These are phyloP conservation scores for Rhabdomys dilectus DNA, from an alignment of 2,113 vertebrate genomes.

Conservation along the genomic window DNA sequence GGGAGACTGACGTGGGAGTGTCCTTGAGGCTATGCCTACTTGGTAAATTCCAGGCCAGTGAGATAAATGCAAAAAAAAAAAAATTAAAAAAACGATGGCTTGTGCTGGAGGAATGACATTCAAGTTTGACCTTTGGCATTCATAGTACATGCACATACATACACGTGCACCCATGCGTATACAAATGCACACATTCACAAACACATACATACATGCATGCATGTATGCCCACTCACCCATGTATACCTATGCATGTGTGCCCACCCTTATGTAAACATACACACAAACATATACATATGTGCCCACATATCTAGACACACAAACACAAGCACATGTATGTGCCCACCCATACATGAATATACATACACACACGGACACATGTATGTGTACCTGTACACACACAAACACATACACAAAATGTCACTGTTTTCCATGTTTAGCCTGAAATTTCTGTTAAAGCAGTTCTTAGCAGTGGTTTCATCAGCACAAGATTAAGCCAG, in stretches of 20 bases:
- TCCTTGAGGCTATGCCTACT: not conserved
- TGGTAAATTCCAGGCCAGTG: not conserved
- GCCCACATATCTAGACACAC: not conserved
- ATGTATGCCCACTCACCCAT: not conserved
- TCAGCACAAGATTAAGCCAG: not conserved
- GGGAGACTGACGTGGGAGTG: not conserved
- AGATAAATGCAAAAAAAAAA: not conserved
- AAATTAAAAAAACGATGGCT: not conserved
- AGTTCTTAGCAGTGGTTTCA: not conserved
- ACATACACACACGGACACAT: not conserved
- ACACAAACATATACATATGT: not conserved
- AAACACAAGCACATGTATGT: not conserved
- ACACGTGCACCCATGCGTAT: not conserved
- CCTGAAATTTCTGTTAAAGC: not conserved
- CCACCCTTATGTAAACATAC: not conserved
- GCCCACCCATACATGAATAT: not conserved
- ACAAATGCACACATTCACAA: not conserved
- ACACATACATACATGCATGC: not conserved
- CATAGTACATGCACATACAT: not conserved
- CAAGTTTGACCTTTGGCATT: not conserved
- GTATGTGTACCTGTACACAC: not conserved
- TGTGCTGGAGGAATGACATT: not conserved
- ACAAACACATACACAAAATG: not conserved
- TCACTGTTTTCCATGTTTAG: accelerated
- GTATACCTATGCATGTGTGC: not conserved